These are phyloP conservation scores for Phaetusa simplex DNA, from an alignment of 2,113 vertebrate genomes.

Conservation along the genomic window DNA sequence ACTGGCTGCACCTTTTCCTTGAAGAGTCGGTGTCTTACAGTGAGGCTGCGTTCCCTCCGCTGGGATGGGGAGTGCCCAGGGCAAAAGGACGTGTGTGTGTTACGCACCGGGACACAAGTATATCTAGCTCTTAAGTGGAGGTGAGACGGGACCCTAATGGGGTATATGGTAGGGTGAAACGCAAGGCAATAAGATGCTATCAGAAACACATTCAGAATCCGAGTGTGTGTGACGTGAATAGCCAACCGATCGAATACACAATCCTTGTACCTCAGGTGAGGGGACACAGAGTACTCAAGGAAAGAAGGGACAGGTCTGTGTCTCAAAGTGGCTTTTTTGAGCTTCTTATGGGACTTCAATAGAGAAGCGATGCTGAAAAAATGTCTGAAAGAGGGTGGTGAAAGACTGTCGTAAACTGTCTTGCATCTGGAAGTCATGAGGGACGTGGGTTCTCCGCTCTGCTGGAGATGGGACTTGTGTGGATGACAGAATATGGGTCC, in stretches of 20 bases:
- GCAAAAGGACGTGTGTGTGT: rapidly evolving
- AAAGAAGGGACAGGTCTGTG: neutral
- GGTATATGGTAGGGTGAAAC: neutral
- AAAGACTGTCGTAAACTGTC: neutral
- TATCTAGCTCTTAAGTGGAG: neutral
- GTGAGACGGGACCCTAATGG: neutral
- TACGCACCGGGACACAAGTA: rapidly evolving
- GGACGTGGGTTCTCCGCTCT: neutral
- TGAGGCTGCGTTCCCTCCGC: rapidly evolving
- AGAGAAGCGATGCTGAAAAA: neutral
- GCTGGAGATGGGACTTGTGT: neutral
- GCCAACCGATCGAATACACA: neutral
- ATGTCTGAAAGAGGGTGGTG: neutral
- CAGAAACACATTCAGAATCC: neutral
- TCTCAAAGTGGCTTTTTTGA: neutral
- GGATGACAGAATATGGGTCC: neutral
- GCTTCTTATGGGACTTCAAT: neutral
- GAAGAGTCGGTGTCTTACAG: rapidly evolving
- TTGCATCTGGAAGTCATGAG: neutral
- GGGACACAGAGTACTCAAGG: neutral
- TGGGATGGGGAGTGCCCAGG: neutral
- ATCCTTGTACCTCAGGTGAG: rapidly evolving
- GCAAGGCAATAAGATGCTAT: neutral
- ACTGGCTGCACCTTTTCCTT: neutral
- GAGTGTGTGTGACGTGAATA: rapidly evolving